These are phyloP conservation scores for Fratercula arctica DNA, from an alignment of 2,797 vertebrate genomes.

Conservation along the genomic window DNA sequence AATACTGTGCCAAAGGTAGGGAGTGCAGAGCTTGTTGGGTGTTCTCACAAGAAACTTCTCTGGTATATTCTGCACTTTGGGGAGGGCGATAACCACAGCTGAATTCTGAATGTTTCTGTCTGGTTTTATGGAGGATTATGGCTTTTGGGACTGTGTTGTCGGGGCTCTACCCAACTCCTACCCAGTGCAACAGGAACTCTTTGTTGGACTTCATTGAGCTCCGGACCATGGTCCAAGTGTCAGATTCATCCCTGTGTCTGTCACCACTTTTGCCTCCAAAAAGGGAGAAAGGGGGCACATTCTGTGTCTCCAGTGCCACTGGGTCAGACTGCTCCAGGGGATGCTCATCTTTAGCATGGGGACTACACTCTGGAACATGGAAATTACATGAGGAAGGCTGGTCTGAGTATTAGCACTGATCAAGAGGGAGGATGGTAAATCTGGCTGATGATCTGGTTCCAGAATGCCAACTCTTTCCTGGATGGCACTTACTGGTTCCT, in stretches of 20 bases:
- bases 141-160: neutral
- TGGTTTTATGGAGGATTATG: neutral
- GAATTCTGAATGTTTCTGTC: neutral
- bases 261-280: neutral
- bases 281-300: rapidly evolving
- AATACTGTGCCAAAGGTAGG: neutral
- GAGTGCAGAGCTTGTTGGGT: neutral
- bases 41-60: neutral
- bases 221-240: neutral
- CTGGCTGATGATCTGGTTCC: no score
- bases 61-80: neutral
- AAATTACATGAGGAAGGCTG: neutral
- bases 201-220: neutral
- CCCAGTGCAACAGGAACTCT: neutral
- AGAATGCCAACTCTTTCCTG: neutral
- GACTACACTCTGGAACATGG: rapidly evolving
- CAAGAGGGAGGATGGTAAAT: neutral
- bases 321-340: neutral
- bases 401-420: rapidly evolving
- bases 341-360: neutral
- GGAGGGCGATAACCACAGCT: neutral
- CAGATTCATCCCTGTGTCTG: neutral
- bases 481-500: neutral
- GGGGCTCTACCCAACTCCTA: neutral
- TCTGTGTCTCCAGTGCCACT: rapidly evolving